Percentiles rank a stretch among this genome's conserved stretches.
Evolutionary conservation across 2,113 vertebrate species (phyloP).

Genomic region (Cyanoderma ruficeps): DNA sequence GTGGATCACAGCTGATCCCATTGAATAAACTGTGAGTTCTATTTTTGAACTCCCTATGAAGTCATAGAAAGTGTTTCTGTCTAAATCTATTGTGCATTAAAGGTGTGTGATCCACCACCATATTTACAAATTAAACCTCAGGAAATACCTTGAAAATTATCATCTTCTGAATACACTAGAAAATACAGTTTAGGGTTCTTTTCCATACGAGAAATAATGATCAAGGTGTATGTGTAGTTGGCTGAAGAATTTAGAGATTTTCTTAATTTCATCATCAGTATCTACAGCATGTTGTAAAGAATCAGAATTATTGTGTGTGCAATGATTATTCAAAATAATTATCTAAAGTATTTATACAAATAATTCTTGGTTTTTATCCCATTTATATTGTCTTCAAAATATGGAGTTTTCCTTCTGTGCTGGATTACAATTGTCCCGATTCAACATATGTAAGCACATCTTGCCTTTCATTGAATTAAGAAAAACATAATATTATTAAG

Average conservation of each 20-base stretch:
- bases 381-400: not conserved
- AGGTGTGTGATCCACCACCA: not conserved
- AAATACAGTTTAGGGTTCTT: not conserved
- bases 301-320: not conserved
- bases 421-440: not conserved
- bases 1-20: not conserved
- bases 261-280: not conserved
- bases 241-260: not conserved
- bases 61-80: not conserved
- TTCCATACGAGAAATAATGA: not conserved
- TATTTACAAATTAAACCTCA: not conserved
- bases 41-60: not conserved
- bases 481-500: not conserved
- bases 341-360: not conserved
- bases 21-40: not conserved
- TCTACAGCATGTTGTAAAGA: not conserved
- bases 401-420: not conserved
- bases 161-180: not conserved
- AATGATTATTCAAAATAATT: not conserved
- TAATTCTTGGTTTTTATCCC: not conserved
- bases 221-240: not conserved
- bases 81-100: not conserved
- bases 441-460: not conserved
- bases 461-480: not conserved
- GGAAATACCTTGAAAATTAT: not conserved